These are phyloP conservation scores for Drosophila gaucha DNA, from an alignment of 2,888 invertebrate genomes.

Conservation along the genomic window DNA sequence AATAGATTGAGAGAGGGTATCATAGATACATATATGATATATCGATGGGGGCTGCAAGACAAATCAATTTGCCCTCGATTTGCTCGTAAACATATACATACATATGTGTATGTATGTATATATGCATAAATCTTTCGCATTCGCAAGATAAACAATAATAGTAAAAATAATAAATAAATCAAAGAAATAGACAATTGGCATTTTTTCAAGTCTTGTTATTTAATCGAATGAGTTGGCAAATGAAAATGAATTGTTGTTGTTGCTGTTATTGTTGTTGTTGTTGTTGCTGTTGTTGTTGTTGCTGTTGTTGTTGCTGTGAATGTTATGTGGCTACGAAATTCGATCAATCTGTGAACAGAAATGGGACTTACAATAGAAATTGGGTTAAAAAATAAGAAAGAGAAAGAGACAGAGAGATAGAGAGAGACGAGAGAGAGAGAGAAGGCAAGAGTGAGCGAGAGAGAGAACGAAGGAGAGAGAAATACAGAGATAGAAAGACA, in stretches of 20 bases:
- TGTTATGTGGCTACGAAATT: conserved; percentile 14
- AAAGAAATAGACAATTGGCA: conserved; percentile 42
- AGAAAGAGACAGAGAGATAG: neutral
- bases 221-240: conserved; percentile 54
- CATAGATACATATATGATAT: conserved; percentile 2
- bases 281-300: conserved; percentile 7
- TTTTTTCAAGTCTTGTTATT: conserved; percentile 54
- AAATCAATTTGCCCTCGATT: conserved; percentile 51
- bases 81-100: neutral
- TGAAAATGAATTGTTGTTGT: conserved; percentile 32
- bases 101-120: neutral
- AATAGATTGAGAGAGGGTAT: neutral
- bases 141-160: conserved; percentile 9
- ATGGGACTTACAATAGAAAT: neutral
- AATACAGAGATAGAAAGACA: neutral
- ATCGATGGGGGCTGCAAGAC: conserved; percentile 24
- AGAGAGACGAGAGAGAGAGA: neutral
- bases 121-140: conserved; percentile 9
- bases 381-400: neutral
- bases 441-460: neutral
- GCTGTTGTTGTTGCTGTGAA: conserved; percentile 6
- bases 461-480: neutral
- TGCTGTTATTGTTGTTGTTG: conserved; percentile 15
- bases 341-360: conserved; percentile 8
- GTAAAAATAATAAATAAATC: neutral